These are phyloP conservation scores for Equus przewalskii DNA, from an alignment of 2,113 vertebrate genomes.

Conservation along the genomic window DNA sequence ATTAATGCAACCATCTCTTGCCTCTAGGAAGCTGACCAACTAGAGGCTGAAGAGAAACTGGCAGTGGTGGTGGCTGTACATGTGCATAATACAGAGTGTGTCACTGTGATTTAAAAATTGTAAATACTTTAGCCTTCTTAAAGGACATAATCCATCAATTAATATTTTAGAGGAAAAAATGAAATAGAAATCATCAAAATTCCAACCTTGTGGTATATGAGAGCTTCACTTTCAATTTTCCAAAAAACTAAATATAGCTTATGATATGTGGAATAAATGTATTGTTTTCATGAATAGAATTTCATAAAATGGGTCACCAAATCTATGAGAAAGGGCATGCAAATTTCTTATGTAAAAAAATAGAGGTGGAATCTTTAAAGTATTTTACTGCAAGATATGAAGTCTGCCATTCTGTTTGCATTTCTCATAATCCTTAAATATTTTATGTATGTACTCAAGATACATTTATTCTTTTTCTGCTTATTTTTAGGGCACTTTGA, in stretches of 20 bases:
- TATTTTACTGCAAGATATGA: not conserved
- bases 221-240: not conserved
- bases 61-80: not conserved
- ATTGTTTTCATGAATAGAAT: not conserved
- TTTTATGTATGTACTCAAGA: not conserved
- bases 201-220: not conserved
- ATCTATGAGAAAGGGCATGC: not conserved
- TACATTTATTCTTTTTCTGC: constrained; percentile 68
- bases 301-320: not conserved
- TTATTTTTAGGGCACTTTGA: constrained; percentile 95
- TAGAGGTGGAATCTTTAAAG: not conserved
- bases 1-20: not conserved
- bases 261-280: not conserved
- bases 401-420: constrained; percentile 1
- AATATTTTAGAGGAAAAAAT: constrained; percentile 1
- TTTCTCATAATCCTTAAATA: not conserved
- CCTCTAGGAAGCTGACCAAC: not conserved
- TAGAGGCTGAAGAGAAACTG: not conserved
- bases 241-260: not conserved
- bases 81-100: not conserved
- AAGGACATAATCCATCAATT: not conserved
- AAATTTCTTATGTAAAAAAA: not conserved
- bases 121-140: not conserved
- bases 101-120: not conserved
- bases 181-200: not conserved